These are phyloP conservation scores for Drosophila parvula DNA, from an alignment of 1,140 invertebrate species.

Conservation along the genomic window DNA sequence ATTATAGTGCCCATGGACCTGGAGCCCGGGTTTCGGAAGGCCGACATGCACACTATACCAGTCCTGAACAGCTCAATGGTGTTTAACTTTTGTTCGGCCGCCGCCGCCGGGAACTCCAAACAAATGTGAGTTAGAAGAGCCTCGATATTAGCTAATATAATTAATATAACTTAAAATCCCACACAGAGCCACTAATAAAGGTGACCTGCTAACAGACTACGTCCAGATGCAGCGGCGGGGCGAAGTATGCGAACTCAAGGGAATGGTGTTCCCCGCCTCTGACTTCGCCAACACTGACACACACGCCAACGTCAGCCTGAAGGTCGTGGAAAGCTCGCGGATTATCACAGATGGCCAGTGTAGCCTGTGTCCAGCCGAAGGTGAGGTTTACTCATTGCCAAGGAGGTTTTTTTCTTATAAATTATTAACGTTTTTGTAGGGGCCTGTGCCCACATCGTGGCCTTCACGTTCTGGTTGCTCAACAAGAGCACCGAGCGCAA, in stretches of 20 bases:
- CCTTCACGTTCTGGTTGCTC: slow-evolving; percentile 78
- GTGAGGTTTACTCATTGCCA: slow-evolving; percentile 7
- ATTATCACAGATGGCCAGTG: slow-evolving; percentile 57
- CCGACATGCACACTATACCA: slow-evolving; percentile 69
- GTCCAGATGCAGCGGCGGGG: slow-evolving; percentile 66
- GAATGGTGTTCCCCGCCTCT: slow-evolving; percentile 54
- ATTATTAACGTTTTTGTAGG: slow-evolving; percentile 14
- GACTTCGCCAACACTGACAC: slow-evolving; percentile 61
- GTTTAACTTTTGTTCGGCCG: slow-evolving; percentile 59
- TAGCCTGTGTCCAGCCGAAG: slow-evolving; percentile 42
- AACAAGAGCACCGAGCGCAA: slow-evolving; percentile 58
- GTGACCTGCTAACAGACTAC: slow-evolving; percentile 70
- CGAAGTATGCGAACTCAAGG: slow-evolving; percentile 59
- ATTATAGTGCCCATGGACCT: slow-evolving; percentile 76
- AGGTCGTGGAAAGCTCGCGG: slow-evolving; percentile 46
- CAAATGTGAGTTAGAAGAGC: slow-evolving; percentile 45
- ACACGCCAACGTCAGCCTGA: slow-evolving; percentile 66
- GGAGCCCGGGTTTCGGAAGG: slow-evolving; percentile 74
- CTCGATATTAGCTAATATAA: not conserved
- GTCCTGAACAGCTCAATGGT: slow-evolving; percentile 62
- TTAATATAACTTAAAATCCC: not conserved
- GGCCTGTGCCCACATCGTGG: slow-evolving; percentile 64
- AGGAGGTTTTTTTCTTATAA: not conserved
- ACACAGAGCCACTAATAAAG: slow-evolving; percentile 45
- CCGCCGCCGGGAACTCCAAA: slow-evolving; percentile 34